Base-by-base conservation (phyloP, 2,797 vertebrate genomes). In the Meda fulgida region DNA sequence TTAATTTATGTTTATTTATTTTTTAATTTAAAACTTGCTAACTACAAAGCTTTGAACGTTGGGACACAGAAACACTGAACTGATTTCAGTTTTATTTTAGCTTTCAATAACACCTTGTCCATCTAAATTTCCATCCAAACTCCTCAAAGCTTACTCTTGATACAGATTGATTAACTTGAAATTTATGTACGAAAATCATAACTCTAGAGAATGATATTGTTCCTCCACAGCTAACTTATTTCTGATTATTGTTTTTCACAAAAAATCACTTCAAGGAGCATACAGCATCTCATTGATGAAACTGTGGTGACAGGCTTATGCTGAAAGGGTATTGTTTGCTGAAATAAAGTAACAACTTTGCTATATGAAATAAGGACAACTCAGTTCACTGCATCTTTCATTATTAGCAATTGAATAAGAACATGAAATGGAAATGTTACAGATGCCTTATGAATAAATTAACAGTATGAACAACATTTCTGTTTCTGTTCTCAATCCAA, bases 391-490 rank as follows among this genome's bases (percentile, higher is more conserved):
- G 55, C 36, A 78, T 63, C 36, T 63, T 63, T 78, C 26, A 75
- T 51, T 10, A 5, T 40, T 36, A 78, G 53, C n/a, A 46, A 29
- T 29, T 43, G 19, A 79, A 79, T 13, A 48, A 53, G 63, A 67
- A 53, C 13, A 66, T 69, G 29, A 66, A 80, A 51, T 53, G 43
- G 29, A 80, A 67, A 80, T 65, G 46, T 53, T 67, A 67, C 29
- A 80, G 60, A 79, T 36, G 78, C 29, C 29, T 80, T 51, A 80
- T 53, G 31, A 80, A 80, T 80, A 80, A 69, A 80, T 69, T 18
- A 80, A 51, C 65, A 66, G 18, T 23, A 46, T 46, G 55, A 79
- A 79, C 10, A 66, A 23, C 13, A 48, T 36, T 16, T 65, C 34
- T 75, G 69, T 60, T 36, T 75, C 70, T 73, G 11, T 55, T 63